Evolutionary conservation across 1,140 invertebrate species (phyloP).

Genomic region (Drosophila mayri): DNA sequence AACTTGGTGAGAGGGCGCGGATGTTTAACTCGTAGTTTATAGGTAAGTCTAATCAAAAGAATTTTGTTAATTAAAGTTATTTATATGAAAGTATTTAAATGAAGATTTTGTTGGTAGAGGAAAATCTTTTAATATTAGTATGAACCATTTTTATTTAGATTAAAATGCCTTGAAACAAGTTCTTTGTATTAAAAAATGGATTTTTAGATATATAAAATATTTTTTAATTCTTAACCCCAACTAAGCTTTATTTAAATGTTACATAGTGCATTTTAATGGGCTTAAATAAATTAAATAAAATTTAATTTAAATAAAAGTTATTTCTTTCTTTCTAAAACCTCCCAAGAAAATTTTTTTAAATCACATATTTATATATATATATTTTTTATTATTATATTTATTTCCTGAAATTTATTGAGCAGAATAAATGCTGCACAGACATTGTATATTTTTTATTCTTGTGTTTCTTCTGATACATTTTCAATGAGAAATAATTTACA

Average conservation of each 20-base stretch:
- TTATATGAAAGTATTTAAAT: neutral
- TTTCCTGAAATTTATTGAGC: too few relatives aligned
- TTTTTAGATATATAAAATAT: neutral
- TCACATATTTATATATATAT: too few relatives aligned
- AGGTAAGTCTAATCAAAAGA: slow-evolving; percentile 24
- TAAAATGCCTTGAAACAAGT: neutral
- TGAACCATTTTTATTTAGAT: neutral
- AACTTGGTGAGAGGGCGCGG: slow-evolving; percentile 1
- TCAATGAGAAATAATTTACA: neutral
- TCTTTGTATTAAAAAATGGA: neutral
- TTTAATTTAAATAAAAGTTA: too few relatives aligned
- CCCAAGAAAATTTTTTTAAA: too few relatives aligned
- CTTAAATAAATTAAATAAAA: neutral
- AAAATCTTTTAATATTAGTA: neutral
- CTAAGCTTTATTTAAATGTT: neutral
- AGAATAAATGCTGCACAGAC: too few relatives aligned
- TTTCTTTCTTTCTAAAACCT: neutral
- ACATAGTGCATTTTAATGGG: neutral
- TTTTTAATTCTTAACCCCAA: too few relatives aligned
- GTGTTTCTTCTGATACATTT: neutral
- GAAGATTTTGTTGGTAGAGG: neutral
- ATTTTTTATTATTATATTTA: too few relatives aligned
- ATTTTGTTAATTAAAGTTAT: neutral
- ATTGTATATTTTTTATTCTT: neutral
- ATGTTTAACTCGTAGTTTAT: neutral